Conservation (phyloP, 30 jellyfish, hydroid and myxozoan genomes). For the Chironex yamaguchii region DNA sequence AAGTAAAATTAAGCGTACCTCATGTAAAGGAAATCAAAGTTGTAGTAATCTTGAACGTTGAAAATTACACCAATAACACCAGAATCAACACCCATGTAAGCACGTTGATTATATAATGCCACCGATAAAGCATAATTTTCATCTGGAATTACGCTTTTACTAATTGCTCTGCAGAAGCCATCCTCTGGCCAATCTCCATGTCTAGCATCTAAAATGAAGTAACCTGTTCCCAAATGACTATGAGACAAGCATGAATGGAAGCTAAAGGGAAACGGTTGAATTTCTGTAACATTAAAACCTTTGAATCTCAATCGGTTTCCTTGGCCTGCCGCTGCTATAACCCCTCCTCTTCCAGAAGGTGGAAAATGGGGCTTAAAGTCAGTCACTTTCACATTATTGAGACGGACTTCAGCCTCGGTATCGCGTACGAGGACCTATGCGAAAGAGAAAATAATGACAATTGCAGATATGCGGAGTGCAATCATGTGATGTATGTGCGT, state of each 20-base stretch:
- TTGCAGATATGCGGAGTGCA: too few species aligned
- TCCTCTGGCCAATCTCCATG: conserved; percentile 85
- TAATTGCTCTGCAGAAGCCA: conserved; percentile 84
- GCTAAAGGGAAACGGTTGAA: conserved; percentile 54
- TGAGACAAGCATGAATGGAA: conserved; percentile 75
- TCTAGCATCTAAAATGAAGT: conserved; percentile 68
- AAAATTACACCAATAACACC: conserved; percentile 76
- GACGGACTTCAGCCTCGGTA: conserved; percentile 67
- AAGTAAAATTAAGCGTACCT: conserved; percentile 38
- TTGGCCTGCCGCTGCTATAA: conserved; percentile 80
- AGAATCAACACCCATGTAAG: conserved; percentile 54
- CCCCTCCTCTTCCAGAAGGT: conserved; percentile 85
- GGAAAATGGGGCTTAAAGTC: conserved; percentile 78
- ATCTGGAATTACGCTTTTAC: conserved; percentile 8
- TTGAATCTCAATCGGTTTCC: conserved; percentile 63
- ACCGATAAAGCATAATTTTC: conserved; percentile 78
- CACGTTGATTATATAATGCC: conserved; percentile 71
- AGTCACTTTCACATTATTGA: conserved; percentile 54
- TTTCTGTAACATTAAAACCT: conserved; percentile 59
- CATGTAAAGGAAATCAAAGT: conserved; percentile 81
- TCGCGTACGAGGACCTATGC: conserved; percentile 74
- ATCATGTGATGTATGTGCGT: too few species aligned
- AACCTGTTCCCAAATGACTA: conserved; percentile 61
- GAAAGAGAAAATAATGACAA: too few species aligned
- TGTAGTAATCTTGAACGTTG: conserved; percentile 80